These are phyloP conservation scores for Chiloscyllium plagiosum DNA, from an alignment of 2,113 vertebrate genomes.

Conservation along the genomic window DNA sequence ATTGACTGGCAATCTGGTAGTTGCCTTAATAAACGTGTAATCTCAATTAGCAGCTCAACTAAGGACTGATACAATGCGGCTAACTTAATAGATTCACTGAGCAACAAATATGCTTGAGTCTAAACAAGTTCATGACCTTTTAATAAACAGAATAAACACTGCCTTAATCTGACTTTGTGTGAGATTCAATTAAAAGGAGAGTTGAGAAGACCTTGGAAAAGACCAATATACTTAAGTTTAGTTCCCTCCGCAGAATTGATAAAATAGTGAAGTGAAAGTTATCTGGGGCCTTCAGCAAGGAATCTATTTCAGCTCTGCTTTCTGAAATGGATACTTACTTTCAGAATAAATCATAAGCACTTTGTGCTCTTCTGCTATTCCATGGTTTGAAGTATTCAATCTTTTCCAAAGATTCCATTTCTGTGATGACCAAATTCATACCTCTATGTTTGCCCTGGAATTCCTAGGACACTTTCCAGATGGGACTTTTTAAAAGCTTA, in stretches of 20 bases:
- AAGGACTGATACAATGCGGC: background rate
- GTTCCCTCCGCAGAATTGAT: background rate
- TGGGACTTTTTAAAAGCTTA: background rate
- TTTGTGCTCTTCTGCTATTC: background rate
- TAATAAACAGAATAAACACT: too few species aligned
- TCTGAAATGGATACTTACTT: background rate
- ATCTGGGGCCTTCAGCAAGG: background rate
- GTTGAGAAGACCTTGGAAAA: background rate
- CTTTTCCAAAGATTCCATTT: background rate
- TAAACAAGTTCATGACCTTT: too few species aligned
- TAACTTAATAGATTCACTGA: background rate
- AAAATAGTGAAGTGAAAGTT: background rate
- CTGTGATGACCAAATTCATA: background rate
- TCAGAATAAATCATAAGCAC: background rate
- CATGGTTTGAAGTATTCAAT: background rate
- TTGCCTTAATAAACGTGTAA: background rate
- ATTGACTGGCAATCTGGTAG: background rate
- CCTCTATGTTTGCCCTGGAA: background rate
- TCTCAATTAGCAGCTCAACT: background rate
- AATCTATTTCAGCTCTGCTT: background rate
- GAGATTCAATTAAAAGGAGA: too few species aligned
- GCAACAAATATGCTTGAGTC: background rate
- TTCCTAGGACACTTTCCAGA: background rate
- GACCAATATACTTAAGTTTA: background rate
- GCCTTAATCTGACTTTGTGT: too few species aligned